Evolutionary conservation across 2,113 vertebrate species (phyloP).

Genomic region (Paramormyrops kingsleyae): DNA sequence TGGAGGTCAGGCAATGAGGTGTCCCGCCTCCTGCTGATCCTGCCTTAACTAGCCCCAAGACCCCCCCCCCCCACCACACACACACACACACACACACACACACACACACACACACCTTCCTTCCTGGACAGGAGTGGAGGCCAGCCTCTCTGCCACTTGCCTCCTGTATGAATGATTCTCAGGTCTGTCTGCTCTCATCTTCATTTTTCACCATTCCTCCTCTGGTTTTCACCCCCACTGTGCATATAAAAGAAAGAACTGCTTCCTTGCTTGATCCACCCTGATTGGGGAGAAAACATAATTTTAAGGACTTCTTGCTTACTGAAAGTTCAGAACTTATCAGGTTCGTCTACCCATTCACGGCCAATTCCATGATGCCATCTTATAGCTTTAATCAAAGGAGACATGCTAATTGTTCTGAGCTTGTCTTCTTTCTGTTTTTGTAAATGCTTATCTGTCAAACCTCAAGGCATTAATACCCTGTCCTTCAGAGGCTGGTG

Average conservation of each 20-base stretch:
- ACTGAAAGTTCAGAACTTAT: not conserved
- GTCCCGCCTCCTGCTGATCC: conserved; percentile 27
- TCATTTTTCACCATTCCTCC: not conserved
- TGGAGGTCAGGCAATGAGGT: conserved; percentile 79
- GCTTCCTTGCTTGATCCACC: not conserved
- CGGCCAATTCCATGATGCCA: not conserved
- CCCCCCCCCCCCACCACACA: too few species aligned
- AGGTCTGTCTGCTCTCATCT: conserved; percentile 31
- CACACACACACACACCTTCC: conserved; percentile 4
- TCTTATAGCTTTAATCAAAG: not conserved
- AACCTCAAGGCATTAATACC: conserved; percentile 3
- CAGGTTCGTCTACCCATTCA: not conserved
- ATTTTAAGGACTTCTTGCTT: not conserved
- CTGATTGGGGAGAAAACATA: not conserved
- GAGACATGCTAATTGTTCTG: not conserved
- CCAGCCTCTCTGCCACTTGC: conserved; percentile 16
- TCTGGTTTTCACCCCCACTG: not conserved
- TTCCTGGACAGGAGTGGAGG: not conserved
- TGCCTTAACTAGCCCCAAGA: conserved; percentile 10
- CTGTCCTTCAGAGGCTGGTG: conserved; percentile 5
- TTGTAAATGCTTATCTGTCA: conserved; percentile 1
- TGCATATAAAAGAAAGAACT: not conserved
- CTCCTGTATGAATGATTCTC: conserved; percentile 33
- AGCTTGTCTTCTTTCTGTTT: not conserved
- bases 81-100: too few species aligned